phyloP scores from a whole-genome alignment of 2,797 vertebrate genomes.

The Gallirallus australis region DNA sequence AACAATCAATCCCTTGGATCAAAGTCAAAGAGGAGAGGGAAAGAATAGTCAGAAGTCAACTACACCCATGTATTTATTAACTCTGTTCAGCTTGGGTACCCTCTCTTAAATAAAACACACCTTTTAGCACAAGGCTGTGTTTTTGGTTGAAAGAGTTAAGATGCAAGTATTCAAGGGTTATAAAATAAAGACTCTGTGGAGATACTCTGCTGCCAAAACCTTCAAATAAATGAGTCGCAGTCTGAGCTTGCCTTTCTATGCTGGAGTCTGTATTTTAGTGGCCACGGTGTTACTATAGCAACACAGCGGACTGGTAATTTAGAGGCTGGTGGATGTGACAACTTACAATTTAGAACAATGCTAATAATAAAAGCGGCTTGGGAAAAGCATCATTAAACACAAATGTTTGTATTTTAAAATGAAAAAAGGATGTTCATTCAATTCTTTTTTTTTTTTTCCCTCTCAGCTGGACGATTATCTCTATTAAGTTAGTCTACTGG shows the following conservation, averaged over 20 bases:
- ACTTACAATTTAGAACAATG: slow-evolving; percentile 57
- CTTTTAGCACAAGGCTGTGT: background rate
- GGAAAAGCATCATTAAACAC: slow-evolving; percentile 7
- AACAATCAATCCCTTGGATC: background rate
- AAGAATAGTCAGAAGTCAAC: background rate
- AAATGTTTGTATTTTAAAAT: slow-evolving; percentile 5
- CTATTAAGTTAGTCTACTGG: slow-evolving; percentile 4
- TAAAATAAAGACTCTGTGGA: slow-evolving; percentile 29
- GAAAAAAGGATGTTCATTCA: background rate
- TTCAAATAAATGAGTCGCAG: slow-evolving; percentile 31
- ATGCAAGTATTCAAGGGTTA: slow-evolving; percentile 22
- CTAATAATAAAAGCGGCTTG: slow-evolving; percentile 14
- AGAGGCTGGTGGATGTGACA: slow-evolving; percentile 30
- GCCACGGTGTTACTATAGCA: slow-evolving; percentile 55
- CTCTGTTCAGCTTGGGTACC: background rate
- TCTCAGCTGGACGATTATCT: slow-evolving; percentile 12
- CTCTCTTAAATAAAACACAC: background rate
- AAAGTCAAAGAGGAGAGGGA: background rate
- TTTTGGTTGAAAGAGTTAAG: slow-evolving; percentile 57
- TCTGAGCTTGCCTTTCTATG: slow-evolving; percentile 35
- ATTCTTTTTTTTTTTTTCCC: background rate
- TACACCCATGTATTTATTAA: background rate
- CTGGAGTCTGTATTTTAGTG: slow-evolving; percentile 55
- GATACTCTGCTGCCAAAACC: slow-evolving; percentile 50
- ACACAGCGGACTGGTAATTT: slow-evolving; percentile 50